Conservation (phyloP, 2,113 vertebrate species). For the Pterocles orientalis region DNA sequence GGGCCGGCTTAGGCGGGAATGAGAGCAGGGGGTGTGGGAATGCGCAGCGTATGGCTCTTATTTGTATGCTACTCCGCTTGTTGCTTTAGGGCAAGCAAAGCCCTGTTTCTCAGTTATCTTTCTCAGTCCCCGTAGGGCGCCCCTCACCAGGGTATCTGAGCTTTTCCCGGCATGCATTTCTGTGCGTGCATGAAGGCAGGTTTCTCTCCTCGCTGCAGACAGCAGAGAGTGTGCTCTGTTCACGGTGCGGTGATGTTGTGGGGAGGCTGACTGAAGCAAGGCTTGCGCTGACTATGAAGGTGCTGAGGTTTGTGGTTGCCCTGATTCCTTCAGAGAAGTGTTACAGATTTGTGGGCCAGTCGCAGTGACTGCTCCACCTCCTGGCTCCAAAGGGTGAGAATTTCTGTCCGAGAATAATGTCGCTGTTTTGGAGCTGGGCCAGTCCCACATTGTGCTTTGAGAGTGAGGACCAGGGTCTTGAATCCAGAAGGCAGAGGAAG, state of each 20-base stretch:
- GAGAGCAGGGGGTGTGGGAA: not conserved
- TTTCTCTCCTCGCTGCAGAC: not conserved
- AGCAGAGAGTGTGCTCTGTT: not conserved
- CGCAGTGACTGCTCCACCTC: not conserved
- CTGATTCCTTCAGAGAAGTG: not conserved
- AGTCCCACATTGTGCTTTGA: not conserved
- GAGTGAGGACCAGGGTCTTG: not conserved
- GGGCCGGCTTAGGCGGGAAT: not conserved
- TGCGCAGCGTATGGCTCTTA: not conserved
- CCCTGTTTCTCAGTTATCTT: not conserved
- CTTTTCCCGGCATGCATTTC: constrained; percentile 23
- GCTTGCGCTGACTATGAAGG: not conserved
- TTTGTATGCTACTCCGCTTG: constrained; percentile 28
- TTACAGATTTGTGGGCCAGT: not conserved
- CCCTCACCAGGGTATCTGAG: constrained; percentile 29
- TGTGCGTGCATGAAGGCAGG: constrained; percentile 21
- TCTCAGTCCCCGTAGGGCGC: constrained; percentile 39
- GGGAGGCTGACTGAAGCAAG: not conserved
- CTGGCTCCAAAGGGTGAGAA: not conserved
- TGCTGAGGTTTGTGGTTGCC: constrained; percentile 25
- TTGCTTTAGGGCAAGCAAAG: constrained; percentile 20
- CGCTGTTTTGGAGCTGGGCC: not conserved
- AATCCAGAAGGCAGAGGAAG: not conserved
- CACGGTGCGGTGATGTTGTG: not conserved
- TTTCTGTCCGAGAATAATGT: not conserved